phyloP scores from a whole-genome alignment of 2,113 vertebrate species.

The Daubentonia madagascariensis region DNA sequence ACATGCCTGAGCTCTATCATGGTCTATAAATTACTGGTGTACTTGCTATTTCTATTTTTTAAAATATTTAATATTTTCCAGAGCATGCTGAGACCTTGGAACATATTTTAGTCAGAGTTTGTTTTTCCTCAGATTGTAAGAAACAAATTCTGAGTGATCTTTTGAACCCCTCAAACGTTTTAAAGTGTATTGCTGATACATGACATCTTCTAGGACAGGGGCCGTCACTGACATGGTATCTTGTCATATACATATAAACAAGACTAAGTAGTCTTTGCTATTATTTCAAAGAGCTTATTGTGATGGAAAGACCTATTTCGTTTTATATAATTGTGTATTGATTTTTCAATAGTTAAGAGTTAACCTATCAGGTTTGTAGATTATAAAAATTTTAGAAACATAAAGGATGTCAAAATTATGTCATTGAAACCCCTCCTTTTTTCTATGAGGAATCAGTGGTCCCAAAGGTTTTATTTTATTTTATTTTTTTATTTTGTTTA shows the following conservation, averaged over 20 bases:
- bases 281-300: neutral
- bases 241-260: constrained; percentile 14
- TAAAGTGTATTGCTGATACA: neutral
- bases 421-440: neutral
- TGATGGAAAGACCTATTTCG: neutral
- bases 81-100: neutral
- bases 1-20: neutral
- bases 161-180: neutral
- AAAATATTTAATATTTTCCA: constrained; percentile 49
- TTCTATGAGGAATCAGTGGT: neutral
- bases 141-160: neutral
- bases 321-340: neutral
- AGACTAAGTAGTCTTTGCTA: neutral
- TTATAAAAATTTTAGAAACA: constrained; percentile 1
- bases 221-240: neutral
- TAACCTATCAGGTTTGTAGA: neutral
- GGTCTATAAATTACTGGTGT: constrained; percentile 41
- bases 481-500: no score
- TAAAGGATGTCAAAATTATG: neutral
- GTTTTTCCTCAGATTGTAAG: neutral
- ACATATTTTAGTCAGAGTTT: constrained; percentile 8
- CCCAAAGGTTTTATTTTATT: neutral
- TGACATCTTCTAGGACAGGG: neutral
- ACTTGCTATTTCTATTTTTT: neutral
- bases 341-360: neutral